Evolutionary conservation across 2,113 vertebrate species (phyloP), one percentile per base, ranked within the genome.

Genomic region (Gavialis gangeticus): DNA sequence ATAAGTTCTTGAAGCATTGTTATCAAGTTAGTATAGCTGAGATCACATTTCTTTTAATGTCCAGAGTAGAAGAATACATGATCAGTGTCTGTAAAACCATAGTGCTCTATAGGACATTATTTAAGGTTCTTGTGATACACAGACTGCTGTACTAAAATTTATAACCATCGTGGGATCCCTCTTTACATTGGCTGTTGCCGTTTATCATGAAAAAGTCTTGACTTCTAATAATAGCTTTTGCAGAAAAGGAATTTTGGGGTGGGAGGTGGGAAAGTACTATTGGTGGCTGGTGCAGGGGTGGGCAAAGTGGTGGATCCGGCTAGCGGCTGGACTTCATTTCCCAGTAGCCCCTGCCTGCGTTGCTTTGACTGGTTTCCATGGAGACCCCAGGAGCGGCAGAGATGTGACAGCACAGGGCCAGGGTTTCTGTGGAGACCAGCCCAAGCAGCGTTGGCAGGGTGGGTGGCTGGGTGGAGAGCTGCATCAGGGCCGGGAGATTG

Each of bases 51-150:
- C 55, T 37, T 9, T 13, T 37, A 12, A 28, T 54, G 9, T 30
- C 54, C 73, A n/a, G 5, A 30, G 21, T 25, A 76, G 57, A 71
- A 91, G 64, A 57, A 19, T 83, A 12, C 13, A 58, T 83, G 6
- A 71, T 89, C 12, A 34, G 7, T 57, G 19, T 86, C 10, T 78
- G 91, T 77, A 7, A 79, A 87, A 82, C 13, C 27, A 22, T 10
- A 76, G 37, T 16, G 4, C 58, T 91, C 0, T 0, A 54, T 24
- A 2, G 60, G 22, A 94, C 13, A 28, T 0, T 0, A n/a, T 2
- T 11, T 9, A 62, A 2, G 13, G 63, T 64, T 64, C 13, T 63
- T 30, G 60, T 90, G 34, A 76, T 18, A 30, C 88, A 86, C 46
- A 64, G 27, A 4, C 19, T 82, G 0, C 73, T 67, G 0, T 55